These are phyloP conservation scores for Mormyrus proboscirostris DNA, from an alignment of 2,797 vertebrate species.

Conservation along the genomic window DNA sequence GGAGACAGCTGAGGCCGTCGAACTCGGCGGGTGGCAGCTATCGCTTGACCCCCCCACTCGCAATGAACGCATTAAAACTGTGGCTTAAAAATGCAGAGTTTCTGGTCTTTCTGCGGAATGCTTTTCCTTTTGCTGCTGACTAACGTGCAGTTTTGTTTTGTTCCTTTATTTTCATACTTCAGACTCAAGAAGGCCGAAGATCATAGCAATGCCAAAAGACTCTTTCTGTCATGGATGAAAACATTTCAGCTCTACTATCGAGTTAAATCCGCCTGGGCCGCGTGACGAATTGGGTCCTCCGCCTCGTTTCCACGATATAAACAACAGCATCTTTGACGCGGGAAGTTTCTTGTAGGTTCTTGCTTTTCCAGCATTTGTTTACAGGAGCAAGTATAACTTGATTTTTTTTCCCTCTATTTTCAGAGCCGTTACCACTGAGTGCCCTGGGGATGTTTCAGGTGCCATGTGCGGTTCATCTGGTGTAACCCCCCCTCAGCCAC, in stretches of 20 bases:
- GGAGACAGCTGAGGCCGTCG: constrained; percentile 35
- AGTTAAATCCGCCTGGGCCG: not conserved
- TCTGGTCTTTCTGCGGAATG: constrained; percentile 28
- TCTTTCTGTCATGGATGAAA: not conserved
- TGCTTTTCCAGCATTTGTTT: not conserved
- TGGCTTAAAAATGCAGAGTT: constrained; percentile 38
- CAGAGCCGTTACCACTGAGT: not conserved
- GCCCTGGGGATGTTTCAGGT: not conserved
- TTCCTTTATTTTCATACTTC: not conserved
- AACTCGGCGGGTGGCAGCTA: constrained; percentile 35
- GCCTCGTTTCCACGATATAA: not conserved
- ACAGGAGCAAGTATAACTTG: not conserved
- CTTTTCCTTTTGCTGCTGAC: not conserved
- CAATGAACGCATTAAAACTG: constrained; percentile 41
- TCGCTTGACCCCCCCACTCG: constrained; percentile 26
- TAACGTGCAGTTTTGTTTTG: not conserved
- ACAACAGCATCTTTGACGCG: not conserved
- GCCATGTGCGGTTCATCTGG: not conserved
- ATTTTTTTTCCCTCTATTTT: not conserved
- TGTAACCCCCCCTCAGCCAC: not conserved
- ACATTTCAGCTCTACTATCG: not conserved
- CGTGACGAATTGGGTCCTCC: not conserved
- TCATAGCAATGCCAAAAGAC: not conserved
- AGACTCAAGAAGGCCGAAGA: not conserved
- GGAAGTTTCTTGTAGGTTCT: not conserved